phyloP scores from a whole-genome alignment of 2,797 vertebrate species.

The Arrhamphus sclerolepis region DNA sequence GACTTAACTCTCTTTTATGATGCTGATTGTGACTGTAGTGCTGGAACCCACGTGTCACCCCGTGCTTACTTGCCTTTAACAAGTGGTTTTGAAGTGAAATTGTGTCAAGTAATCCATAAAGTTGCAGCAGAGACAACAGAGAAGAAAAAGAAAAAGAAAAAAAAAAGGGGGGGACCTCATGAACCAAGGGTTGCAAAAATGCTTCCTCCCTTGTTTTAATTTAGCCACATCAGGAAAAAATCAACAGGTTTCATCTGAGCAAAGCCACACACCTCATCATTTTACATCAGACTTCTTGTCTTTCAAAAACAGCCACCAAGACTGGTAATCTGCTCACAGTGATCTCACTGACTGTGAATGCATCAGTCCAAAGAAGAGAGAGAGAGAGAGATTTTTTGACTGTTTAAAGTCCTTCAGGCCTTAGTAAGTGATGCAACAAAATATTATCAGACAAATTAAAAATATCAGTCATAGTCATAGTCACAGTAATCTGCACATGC shows the following conservation, averaged over 20 bases:
- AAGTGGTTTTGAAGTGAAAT: slow-evolving; percentile 28
- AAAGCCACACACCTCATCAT: neutral
- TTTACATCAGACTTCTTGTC: slow-evolving; percentile 1
- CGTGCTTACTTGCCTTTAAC: slow-evolving; percentile 16
- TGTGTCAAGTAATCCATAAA: slow-evolving; percentile 32
- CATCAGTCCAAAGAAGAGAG: slow-evolving; percentile 23
- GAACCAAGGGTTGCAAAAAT: slow-evolving; percentile 27
- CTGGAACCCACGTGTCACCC: slow-evolving; percentile 1
- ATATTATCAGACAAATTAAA: neutral
- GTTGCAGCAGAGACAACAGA: slow-evolving; percentile 23
- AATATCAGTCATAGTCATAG: neutral
- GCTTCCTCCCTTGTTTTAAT: neutral
- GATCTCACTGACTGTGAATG: slow-evolving; percentile 69
- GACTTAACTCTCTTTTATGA: neutral
- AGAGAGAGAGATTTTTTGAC: slow-evolving; percentile 7
- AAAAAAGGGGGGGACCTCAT: no score
- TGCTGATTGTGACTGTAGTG: neutral
- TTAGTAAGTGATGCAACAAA: neutral
- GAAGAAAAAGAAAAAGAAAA: neutral
- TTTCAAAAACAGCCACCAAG: slow-evolving; percentile 37
- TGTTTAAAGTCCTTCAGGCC: slow-evolving; percentile 8
- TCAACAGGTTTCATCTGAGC: neutral
- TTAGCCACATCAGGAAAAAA: neutral
- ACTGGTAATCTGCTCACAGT: slow-evolving; percentile 53
- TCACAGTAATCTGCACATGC: neutral